These are phyloP conservation scores for Thaumatotibia leucotreta DNA, from an alignment of 1,140 invertebrate genomes.

Conservation along the genomic window DNA sequence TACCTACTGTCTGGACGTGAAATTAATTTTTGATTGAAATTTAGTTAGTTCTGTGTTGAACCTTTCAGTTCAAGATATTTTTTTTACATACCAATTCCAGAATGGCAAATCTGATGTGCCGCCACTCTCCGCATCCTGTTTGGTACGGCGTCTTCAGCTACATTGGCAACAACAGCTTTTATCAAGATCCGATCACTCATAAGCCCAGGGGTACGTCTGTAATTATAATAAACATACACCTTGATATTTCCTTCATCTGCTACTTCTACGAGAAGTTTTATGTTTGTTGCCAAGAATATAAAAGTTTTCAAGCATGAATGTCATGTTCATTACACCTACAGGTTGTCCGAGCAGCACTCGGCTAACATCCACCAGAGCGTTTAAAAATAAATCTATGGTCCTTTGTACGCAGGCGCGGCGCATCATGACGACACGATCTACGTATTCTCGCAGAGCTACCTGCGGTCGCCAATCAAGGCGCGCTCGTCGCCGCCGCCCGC, in stretches of 20 bases:
- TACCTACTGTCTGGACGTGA: no score
- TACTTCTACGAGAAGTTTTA: conserved; percentile 24
- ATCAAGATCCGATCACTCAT: conserved; percentile 45
- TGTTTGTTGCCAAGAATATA: no score
- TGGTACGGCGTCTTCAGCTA: conserved; percentile 56
- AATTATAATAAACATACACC: conserved; percentile 17
- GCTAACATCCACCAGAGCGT: no score
- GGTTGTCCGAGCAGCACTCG: no score
- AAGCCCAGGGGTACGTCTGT: conserved; percentile 42
- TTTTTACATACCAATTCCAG: no score
- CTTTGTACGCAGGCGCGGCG: conserved; percentile 37
- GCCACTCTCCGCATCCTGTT: conserved; percentile 46
- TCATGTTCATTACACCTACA: no score
- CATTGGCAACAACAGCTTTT: conserved; percentile 51
- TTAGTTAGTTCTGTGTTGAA: no score
- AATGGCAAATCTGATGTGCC: conserved; percentile 53
- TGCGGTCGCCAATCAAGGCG: conserved; percentile 31
- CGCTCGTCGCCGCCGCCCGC: conserved; percentile 23
- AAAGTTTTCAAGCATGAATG: no score
- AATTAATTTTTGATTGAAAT: no score
- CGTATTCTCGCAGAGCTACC: conserved; percentile 39
- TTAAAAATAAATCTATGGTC: no score
- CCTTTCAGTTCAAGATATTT: no score
- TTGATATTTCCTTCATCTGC: conserved; percentile 23
- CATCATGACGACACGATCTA: conserved; percentile 61